Evolutionary conservation across 2,113 vertebrate species (phyloP), one percentile per base, ranked within the genome.

Genomic region (Phoenicopterus ruber): DNA sequence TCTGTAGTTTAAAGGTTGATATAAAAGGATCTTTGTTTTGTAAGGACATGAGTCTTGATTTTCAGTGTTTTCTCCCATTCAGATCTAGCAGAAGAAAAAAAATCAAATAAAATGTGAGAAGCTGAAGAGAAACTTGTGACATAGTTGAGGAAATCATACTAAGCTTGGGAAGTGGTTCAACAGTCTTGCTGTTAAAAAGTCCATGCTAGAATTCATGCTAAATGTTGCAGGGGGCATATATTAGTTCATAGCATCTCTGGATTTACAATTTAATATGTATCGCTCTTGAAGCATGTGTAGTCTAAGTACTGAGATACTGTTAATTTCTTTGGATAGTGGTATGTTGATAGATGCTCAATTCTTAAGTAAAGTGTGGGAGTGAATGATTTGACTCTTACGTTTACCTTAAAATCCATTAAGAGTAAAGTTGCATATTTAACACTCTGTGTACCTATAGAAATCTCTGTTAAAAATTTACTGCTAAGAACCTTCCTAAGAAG

Each of bases 11-110:
- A 74, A 91, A 93, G 52, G 54, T 74, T 95, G 50, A 31, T 91
- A 78, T 71, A 78, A 89, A 94, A 82, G 62, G 82, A 44, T 62
- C 79, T 93, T 93, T 96, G 86, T 90, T 81, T 83, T n/a, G 8
- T 80, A 78, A 71, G 49, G 29, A 90, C 66, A 49, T 91, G 86
- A 91, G 31, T 88, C 50, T 85, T 86, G 70, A 57, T 93, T 95
- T 93, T 83, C 67, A 85, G 82, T 62, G 58, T 38, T 95, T 92
- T 89, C 63, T 85, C n/a, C 88, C 49, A 69, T 89, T 85, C 67
- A 52, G 46, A 63, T 88, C 36, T 69, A 84, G 44, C n/a, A 89
- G 50, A 78, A 87, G 42, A 90, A 76, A 79, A 67, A 85, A 77
- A 73, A 10, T 22, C 10, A 58, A 73, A 50, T 65, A 36, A 62